Conservation (phyloP, 2,888 invertebrate genomes). For the Ophioninae sp. region DNA sequence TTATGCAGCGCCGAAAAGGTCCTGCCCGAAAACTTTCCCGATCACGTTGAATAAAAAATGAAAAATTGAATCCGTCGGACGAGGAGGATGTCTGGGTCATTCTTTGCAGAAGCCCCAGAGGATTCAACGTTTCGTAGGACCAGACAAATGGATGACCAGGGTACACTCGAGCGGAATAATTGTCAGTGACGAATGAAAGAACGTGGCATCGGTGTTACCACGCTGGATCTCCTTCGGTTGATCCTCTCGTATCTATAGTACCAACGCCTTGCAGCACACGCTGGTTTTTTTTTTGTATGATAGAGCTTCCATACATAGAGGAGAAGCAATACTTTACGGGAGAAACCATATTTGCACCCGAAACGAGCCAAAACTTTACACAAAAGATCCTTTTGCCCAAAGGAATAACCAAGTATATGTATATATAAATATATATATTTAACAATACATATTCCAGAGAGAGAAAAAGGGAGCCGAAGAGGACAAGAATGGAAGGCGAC, state of each 20-base stretch:
- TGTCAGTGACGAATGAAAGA: conserved; percentile 66
- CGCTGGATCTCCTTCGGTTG: conserved; percentile 33
- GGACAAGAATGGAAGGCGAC: not conserved
- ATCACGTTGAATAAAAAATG: conserved; percentile 37
- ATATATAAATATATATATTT: conserved; percentile 4
- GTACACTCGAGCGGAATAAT: conserved; percentile 62
- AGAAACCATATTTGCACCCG: conserved; percentile 43
- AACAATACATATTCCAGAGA: not conserved
- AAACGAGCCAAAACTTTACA: conserved; percentile 52
- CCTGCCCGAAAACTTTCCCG: conserved; percentile 29
- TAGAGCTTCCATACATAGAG: conserved; percentile 18
- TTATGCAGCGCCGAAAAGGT: conserved; percentile 30
- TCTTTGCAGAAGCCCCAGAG: conserved; percentile 14
- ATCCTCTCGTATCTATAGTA: conserved; percentile 18
- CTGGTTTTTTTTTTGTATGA: conserved; percentile 37
- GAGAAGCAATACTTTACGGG: conserved; percentile 8
- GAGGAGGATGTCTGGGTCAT: conserved; percentile 28
- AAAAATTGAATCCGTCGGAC: conserved; percentile 36
- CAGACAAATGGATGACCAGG: conserved; percentile 56
- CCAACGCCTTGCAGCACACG: conserved; percentile 26
- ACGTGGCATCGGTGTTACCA: conserved; percentile 33
- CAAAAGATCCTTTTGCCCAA: conserved; percentile 49
- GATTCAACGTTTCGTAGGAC: conserved; percentile 35
- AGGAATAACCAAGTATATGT: not conserved
- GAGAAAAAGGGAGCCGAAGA: conserved; percentile 20